A percentile compares a stretch with the other conserved stretches of the same genome.
phyloP scores from a whole-genome alignment of 2,113 vertebrate species.

The Oryctolagus cuniculus region mOryCun1.1 NC_091432.1:90841001-90841500 shows the following conservation, averaged over 20 bases:
- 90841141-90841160: background rate
- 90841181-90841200: background rate
- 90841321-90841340: background rate
- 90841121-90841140: background rate
- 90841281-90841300: background rate
- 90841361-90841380: background rate
- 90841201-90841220: background rate
- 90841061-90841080: too few relatives aligned
- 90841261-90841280: background rate
- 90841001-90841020: too few relatives aligned
- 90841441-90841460: background rate
- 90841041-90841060: too few relatives aligned
- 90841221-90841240: background rate
- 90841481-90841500: background rate
- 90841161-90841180: background rate
- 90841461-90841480: background rate
- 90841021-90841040: too few relatives aligned
- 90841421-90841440: background rate
- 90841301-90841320: background rate
- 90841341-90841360: background rate
- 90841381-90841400: conserved; percentile 9
- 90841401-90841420: background rate
- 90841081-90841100: too few relatives aligned
- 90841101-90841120: background rate
- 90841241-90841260: background rate